Percentiles rank a stretch among this genome's conserved stretches.
Conservation (phyloP, 2,888 invertebrate genomes). For the Epinotia brunnichana region DNA sequence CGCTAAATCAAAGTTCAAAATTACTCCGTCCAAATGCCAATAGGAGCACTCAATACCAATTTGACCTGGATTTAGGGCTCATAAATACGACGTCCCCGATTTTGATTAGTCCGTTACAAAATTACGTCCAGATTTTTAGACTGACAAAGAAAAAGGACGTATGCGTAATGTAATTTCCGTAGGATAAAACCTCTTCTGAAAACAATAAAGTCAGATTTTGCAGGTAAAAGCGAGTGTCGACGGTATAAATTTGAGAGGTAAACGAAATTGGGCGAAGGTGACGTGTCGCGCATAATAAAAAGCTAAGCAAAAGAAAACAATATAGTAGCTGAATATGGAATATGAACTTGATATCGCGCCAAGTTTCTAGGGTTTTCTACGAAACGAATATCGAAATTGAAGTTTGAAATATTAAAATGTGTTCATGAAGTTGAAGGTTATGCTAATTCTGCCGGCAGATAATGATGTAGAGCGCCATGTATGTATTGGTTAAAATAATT, state of each 20-base stretch:
- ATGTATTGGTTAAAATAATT: background rate
- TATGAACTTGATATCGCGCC: conserved; percentile 6
- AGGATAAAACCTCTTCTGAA: background rate
- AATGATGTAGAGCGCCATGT: background rate
- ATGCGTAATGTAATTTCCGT: background rate
- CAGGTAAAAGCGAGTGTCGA: conserved; percentile 25
- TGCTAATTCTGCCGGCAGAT: background rate
- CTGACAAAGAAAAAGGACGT: background rate
- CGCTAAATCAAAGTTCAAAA: conserved; percentile 22
- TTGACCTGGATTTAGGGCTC: conserved; percentile 57
- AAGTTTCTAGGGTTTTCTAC: conserved; percentile 20
- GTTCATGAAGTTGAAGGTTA: background rate
- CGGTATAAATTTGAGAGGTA: conserved; percentile 28
- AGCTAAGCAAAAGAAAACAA: conserved; percentile 23
- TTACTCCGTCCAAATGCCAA: conserved; percentile 47
- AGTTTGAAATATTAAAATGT: background rate
- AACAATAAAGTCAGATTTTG: conserved; percentile 13
- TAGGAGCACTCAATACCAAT: conserved; percentile 52
- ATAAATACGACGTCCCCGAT: conserved; percentile 58
- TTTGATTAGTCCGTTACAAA: conserved; percentile 42
- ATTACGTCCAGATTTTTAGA: conserved; percentile 18
- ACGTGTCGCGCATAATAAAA: conserved; percentile 34
- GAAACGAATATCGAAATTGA: background rate
- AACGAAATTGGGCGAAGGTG: conserved; percentile 29
- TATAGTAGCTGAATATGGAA: conserved; percentile 16